Evolutionary conservation across 2,113 vertebrate species (phyloP), one percentile per base, ranked within the genome.

Genomic region (Psilopsiagon aurifrons): DNA sequence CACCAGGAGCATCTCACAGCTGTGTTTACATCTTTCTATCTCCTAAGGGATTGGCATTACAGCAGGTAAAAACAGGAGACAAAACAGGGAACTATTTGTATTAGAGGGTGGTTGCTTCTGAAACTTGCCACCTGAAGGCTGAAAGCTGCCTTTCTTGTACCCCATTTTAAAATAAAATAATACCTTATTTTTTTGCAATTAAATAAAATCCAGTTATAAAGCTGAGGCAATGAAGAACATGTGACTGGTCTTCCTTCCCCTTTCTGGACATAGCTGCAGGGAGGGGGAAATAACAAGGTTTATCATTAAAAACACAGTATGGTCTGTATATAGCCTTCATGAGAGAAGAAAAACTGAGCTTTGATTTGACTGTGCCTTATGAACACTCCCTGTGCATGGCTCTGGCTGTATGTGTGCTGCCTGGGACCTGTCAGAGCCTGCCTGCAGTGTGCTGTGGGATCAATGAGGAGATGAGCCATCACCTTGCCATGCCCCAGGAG

Each of bases 111-210:
- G 43, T 31, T 89, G 17, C 39, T 59, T 85, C 81, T 74, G 57
- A 62, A 94, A 87, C 14, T 94, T 94, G 60, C 55, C 69, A 68
- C 66, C 52, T 69, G 77, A 29, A 95, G 62, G 60, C 27, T 91
- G 70, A 88, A 62, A 80, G 22, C 52, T 76, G 63, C 27, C 35
- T 57, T 80, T 79, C 68, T 55, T 60, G 29, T n/a, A 31, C 24
- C 75, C 31, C 24, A 35, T 63, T 91, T 62, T 43, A 77, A 83
- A 79, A 68, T 27, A 64, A 79, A 85, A 83, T 49, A 2, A 41
- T 55, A 28, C 10, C 17, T 64, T 68, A 29, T 47, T 69, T 77
- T 80, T 83, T 70, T n/a, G 44, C 46, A 66, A 39, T 47, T n/a
- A 13, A 60, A 79, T 71, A 19, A 37, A n/a, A 22, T 60, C 22